Evolutionary conservation across 2,113 vertebrate species (phyloP).

Genomic region (Apaloderma vittatum): DNA sequence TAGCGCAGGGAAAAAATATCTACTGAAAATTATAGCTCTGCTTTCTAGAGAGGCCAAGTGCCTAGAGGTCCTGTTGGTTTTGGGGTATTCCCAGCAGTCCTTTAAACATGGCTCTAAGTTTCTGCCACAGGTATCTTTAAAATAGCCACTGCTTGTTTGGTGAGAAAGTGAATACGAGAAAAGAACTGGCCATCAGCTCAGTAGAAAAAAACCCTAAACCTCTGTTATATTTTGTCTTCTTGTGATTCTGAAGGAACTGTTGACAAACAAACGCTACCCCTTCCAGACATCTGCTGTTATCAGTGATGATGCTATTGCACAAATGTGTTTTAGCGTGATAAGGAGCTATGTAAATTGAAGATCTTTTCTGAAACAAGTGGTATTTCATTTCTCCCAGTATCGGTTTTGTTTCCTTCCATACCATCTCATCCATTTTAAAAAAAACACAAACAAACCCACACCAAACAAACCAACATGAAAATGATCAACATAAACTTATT

Average conservation of each 20-base stretch:
- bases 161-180: neutral
- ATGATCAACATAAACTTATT: neutral
- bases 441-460: neutral
- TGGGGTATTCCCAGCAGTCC: neutral
- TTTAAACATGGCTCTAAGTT: neutral
- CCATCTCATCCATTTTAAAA: neutral
- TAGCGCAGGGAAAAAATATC: neutral
- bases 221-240: neutral
- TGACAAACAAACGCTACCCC: neutral
- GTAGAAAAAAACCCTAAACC: neutral
- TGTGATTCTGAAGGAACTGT: neutral
- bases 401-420: neutral
- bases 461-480: neutral
- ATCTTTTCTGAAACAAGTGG: neutral
- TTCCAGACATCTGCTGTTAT: neutral
- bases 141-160: neutral
- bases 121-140: neutral
- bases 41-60: neutral
- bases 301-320: neutral
- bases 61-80: neutral
- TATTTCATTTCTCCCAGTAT: neutral
- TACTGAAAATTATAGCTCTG: neutral
- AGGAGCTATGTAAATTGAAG: neutral
- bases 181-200: neutral
- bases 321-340: conserved; percentile 24